Conservation (phyloP, 1,140 invertebrate genomes). For the Drosophila pachea region DNA sequence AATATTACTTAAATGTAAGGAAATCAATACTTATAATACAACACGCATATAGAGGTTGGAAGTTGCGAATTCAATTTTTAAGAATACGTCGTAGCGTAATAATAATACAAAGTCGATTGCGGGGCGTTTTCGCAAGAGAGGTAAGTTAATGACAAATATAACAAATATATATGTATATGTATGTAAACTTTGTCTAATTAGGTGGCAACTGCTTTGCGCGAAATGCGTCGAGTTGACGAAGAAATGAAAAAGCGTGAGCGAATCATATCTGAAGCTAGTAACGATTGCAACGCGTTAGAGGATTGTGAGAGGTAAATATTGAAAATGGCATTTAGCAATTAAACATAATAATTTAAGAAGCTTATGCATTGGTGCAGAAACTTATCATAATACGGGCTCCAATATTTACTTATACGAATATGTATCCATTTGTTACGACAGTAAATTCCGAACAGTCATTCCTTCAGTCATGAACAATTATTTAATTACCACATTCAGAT, state of each 20-base stretch:
- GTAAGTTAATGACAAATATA: constrained; percentile 72
- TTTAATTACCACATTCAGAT: no score
- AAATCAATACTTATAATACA: constrained; percentile 89
- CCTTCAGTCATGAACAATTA: no score
- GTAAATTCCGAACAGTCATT: no score
- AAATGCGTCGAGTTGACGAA: constrained; percentile 95
- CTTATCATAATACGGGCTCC: no score
- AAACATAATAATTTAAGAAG: no score
- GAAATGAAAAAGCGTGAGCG: constrained; percentile 84
- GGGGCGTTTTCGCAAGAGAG: constrained; percentile 94
- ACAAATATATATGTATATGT: not conserved
- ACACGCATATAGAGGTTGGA: constrained; percentile 92
- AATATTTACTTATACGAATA: no score
- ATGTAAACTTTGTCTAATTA: constrained; percentile 3
- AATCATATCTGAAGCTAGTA: constrained; percentile 68
- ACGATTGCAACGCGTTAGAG: constrained; percentile 79
- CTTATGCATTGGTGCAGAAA: no score
- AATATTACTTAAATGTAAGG: constrained; percentile 74
- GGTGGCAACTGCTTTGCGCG: constrained; percentile 89
- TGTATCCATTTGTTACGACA: no score
- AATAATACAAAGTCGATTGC: constrained; percentile 92
- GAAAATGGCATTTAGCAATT: no score
- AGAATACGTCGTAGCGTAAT: constrained; percentile 90
- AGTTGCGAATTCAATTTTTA: constrained; percentile 89
- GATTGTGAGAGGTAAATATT: constrained; percentile 80